phyloP scores from a whole-genome alignment of 2,888 invertebrate species.

The Helicoverpa assulta region DNA sequence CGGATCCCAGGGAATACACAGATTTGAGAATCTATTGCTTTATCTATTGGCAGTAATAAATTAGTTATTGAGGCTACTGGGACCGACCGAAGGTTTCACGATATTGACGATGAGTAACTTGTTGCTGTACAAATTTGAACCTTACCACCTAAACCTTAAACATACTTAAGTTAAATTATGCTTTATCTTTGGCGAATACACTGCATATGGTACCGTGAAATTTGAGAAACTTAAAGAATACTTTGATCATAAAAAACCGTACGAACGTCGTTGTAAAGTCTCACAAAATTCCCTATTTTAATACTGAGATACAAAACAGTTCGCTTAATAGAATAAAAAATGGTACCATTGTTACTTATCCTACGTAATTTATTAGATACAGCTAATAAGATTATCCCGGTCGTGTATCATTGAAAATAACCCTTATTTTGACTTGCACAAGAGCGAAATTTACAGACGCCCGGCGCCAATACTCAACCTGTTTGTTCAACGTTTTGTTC shows the following conservation, averaged over 20 bases:
- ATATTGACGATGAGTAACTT: constrained; percentile 44
- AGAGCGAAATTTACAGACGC: constrained; percentile 1
- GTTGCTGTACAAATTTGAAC: constrained; percentile 65
- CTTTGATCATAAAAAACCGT: constrained; percentile 73
- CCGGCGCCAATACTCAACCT: constrained; percentile 15
- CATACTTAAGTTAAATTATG: constrained; percentile 85
- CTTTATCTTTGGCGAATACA: constrained; percentile 90
- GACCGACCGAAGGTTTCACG: constrained; percentile 41
- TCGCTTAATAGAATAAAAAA: constrained; percentile 71
- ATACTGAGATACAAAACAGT: constrained; percentile 85
- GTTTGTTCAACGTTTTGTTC: background rate
- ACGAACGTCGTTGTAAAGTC: constrained; percentile 88
- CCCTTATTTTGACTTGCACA: constrained; percentile 7
- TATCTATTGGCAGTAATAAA: constrained; percentile 41
- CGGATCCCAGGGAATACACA: constrained; percentile 44
- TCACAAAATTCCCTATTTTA: constrained; percentile 86
- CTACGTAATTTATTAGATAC: constrained; percentile 72
- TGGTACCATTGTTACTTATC: constrained; percentile 81
- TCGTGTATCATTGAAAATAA: constrained; percentile 67
- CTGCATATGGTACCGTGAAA: constrained; percentile 85
- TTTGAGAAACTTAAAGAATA: constrained; percentile 69
- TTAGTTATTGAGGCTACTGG: constrained; percentile 42
- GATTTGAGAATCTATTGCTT: constrained; percentile 24
- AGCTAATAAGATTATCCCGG: constrained; percentile 71
- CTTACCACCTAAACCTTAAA: constrained; percentile 73